Conservation (phyloP, 30 jellyfish, hydroid and myxozoan genomes). For the Pseudorhiza aurosa region DNA sequence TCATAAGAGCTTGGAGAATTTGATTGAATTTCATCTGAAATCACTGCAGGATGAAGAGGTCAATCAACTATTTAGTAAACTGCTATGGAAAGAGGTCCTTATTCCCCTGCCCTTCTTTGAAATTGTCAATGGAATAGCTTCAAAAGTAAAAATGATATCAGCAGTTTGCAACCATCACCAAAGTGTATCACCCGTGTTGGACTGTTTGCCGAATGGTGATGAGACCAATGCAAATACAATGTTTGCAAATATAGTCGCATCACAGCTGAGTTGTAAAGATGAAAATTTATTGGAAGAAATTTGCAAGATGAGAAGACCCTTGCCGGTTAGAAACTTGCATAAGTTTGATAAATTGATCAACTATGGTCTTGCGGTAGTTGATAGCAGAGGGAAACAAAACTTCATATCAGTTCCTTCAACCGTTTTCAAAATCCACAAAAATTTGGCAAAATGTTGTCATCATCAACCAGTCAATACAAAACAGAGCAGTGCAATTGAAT, state of each 20-base stretch:
- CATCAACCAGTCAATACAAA: not conserved
- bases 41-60: not conserved
- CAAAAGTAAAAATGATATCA: constrained; percentile 1
- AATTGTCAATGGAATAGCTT: constrained; percentile 3
- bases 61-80: not conserved
- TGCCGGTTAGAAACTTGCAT: constrained; percentile 6
- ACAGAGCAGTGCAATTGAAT: not conserved
- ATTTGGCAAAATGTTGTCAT: not conserved
- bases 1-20: not conserved
- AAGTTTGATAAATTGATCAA: not conserved
- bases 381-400: not conserved
- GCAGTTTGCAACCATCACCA: not conserved
- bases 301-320: constrained; percentile 17
- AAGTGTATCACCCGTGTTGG: not conserved
- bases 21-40: not conserved
- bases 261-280: not conserved
- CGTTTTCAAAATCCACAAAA: not conserved
- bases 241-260: not conserved
- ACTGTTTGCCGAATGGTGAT: not conserved
- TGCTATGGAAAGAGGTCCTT: not conserved
- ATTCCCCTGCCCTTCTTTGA: constrained; percentile 5
- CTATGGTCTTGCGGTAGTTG: constrained; percentile 4
- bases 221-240: not conserved
- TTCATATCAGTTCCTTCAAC: constrained; percentile 23
- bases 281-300: constrained; percentile 12